Conservation (phyloP, 2,797 vertebrate species). For the Lepus oiostolus region DNA sequence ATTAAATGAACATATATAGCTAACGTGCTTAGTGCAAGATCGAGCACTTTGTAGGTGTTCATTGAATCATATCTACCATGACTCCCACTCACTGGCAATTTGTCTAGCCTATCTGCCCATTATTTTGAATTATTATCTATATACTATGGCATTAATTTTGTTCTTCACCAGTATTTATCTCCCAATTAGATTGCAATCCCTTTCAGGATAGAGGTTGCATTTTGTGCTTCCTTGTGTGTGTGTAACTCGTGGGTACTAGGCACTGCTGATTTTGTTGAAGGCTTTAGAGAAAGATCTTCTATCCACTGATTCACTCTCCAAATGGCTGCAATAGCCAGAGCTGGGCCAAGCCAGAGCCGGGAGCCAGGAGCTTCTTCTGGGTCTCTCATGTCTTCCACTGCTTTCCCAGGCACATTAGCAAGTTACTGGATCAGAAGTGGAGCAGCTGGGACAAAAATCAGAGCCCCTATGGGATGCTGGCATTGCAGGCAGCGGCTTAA, state of each 20-base stretch:
- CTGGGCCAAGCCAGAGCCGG: no score
- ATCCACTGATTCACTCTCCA: no score
- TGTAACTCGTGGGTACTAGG: not conserved
- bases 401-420: no score
- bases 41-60: not conserved
- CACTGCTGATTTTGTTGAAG: not conserved
- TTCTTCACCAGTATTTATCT: not conserved
- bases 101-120: not conserved
- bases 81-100: not conserved
- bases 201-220: not conserved
- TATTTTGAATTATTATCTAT: not conserved
- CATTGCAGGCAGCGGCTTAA: no score
- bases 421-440: no score
- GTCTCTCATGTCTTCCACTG: no score
- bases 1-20: not conserved
- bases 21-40: not conserved
- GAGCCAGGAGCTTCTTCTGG: no score
- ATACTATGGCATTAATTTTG: not conserved
- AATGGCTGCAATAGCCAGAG: no score
- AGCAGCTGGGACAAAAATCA: no score
- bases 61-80: not conserved
- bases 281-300: no score
- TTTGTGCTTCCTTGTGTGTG: not conserved
- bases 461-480: no score
- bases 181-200: not conserved